Percentiles rank a stretch among this genome's conserved stretches.
Conservation (phyloP, 2,113 vertebrate genomes). For the Perca fluviatilis region DNA sequence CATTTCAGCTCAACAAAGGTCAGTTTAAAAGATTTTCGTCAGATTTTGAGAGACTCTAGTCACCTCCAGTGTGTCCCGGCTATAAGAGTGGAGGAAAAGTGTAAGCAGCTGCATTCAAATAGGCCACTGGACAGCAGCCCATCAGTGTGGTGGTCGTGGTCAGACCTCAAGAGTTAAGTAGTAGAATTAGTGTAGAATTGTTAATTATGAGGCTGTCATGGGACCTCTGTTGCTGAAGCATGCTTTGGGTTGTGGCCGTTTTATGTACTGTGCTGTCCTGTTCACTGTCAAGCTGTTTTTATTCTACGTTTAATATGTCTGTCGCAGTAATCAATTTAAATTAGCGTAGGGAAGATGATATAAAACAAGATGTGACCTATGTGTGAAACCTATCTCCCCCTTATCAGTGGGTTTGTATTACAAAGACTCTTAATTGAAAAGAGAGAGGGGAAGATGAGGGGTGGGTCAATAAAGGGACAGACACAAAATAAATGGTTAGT, state of each 20-base stretch:
- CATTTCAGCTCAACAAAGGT: too few relatives aligned
- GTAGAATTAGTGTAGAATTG: neutral
- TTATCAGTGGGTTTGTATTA: conserved; percentile 15
- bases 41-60: too few relatives aligned
- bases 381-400: neutral
- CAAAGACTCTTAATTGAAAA: conserved; percentile 21
- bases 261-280: neutral
- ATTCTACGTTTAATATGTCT: neutral
- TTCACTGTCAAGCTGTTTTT: neutral
- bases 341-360: neutral
- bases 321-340: neutral
- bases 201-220: neutral
- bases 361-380: conserved; percentile 16
- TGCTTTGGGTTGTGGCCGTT: neutral
- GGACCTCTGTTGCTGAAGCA: neutral
- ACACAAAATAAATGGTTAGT: conserved; percentile 47
- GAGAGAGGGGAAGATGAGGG: neutral
- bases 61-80: too few relatives aligned
- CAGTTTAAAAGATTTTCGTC: too few relatives aligned
- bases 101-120: conserved; percentile 13
- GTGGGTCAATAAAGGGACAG: neutral
- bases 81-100: neutral
- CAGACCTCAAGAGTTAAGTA: neutral
- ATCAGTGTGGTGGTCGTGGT: neutral
- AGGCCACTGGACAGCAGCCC: neutral